Base-by-base conservation (phyloP, 2,113 vertebrate species). In the Phalacrocorax carbo region DNA sequence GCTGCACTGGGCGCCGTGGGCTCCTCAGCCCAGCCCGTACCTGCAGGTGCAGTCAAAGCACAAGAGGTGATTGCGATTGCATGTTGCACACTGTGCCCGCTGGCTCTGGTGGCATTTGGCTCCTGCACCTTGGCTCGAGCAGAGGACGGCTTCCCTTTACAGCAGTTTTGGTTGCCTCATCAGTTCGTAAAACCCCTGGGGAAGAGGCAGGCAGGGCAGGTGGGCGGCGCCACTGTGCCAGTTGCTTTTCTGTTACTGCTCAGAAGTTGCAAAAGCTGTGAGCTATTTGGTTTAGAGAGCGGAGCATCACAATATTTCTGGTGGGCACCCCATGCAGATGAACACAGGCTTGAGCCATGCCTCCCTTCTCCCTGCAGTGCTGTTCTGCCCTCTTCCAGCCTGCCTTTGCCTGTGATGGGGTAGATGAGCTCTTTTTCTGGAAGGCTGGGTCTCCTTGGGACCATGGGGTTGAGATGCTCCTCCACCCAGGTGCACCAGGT, bases 71-170 rank as follows among this genome's bases (percentile, higher is more conserved):
- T 1, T 5, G 30, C 1, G 4, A 10, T 7, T 34, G 32, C 12
- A 4, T 1, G 8, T 9, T 9, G 30, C n/a, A 15, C 1, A 2
- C 18, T 23, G 30, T 0, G 9, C 32, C 29, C 0, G 1, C 61
- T 1, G 3, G n/a, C 0, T 0, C 46, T 15, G 71, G 34, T 21
- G n/a, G 36, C 30, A 27, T 11, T n/a, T 0, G 5, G 27, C 42
- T 86, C 27, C 80, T 48, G 54, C 23, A 19, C 61, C 34, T 19
- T 1, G 1, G 15, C 54, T 73, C 1, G 0, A 51, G 49, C 44
- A 66, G 80, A 34, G 62, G 54, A 10, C 0, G 0, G 29, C 7
- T 64, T 64, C 4, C 1, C 36, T 82, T 70, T 7, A 11, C 16
- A 49, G 13, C 3, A 27, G 46, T 61, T 91, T 61, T 38, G 5